phyloP scores from a whole-genome alignment of 1,140 invertebrate species.

The Mizuhopecten yessoensis region DNA sequence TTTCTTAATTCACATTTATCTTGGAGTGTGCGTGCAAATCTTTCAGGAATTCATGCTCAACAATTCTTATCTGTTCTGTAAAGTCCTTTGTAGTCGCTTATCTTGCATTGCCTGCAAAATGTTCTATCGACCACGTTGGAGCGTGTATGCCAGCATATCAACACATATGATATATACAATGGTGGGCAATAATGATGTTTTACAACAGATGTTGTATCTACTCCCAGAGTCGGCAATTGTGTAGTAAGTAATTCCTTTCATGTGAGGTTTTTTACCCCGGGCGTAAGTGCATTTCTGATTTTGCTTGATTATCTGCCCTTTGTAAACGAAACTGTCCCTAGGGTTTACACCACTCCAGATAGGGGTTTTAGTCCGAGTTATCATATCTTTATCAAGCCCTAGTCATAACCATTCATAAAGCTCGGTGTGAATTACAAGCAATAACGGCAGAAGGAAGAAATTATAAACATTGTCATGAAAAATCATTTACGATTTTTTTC shows the following conservation, averaged over 20 bases:
- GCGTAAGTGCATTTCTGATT: neutral
- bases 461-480: neutral
- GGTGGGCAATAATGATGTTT: neutral
- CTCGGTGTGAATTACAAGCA: conserved; percentile 33
- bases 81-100: conserved; percentile 28
- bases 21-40: neutral
- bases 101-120: conserved; percentile 27
- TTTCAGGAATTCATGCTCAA: neutral
- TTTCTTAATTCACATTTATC: neutral
- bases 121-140: neutral
- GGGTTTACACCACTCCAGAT: neutral
- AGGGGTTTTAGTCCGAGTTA: neutral
- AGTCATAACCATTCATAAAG: neutral
- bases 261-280: neutral
- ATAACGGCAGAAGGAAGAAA: neutral
- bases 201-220: neutral
- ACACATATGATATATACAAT: conserved; percentile 35
- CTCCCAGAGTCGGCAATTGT: neutral
- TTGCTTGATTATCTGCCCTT: conserved; percentile 26
- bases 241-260: conserved; percentile 28
- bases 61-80: conserved; percentile 21
- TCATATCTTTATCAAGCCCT: neutral
- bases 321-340: neutral
- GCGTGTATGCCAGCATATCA: conserved; percentile 18
- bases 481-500: conserved; percentile 12